A percentile compares a stretch with the other conserved stretches of the same genome.
These are phyloP conservation scores for Bombus cullumanus DNA, from an alignment of 1,140 invertebrate genomes.

Conservation along the genomic window DNA sequence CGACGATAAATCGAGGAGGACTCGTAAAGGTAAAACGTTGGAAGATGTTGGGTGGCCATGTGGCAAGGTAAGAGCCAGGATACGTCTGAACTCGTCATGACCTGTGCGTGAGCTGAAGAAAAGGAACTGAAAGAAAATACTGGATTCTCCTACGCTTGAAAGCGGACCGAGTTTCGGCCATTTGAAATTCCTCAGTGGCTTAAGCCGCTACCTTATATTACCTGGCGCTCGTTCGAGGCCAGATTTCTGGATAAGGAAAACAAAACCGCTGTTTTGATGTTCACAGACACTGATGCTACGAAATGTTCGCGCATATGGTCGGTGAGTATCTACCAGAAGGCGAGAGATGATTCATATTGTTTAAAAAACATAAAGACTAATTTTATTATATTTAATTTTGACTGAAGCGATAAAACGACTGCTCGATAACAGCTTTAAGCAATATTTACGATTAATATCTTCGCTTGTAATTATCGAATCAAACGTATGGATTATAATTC, in stretches of 20 bases:
- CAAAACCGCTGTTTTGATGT: conserved; percentile 1
- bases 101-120: conserved; percentile 57
- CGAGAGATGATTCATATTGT: neutral
- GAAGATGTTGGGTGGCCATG: conserved; percentile 51
- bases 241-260: neutral
- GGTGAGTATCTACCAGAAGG: neutral
- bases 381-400: neutral
- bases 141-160: conserved; percentile 31
- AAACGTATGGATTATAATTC: neutral
- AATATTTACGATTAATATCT: neutral
- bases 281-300: neutral
- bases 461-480: neutral
- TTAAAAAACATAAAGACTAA: neutral
- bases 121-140: conserved; percentile 59
- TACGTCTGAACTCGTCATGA: conserved; percentile 41
- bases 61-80: conserved; percentile 32
- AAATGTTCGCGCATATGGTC: neutral
- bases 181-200: conserved; percentile 42
- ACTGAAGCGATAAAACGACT: neutral
- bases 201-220: conserved; percentile 45
- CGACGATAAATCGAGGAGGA: conserved; percentile 54
- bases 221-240: neutral
- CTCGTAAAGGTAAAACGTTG: conserved; percentile 32
- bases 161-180: conserved; percentile 34
- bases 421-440: no score